Evolutionary conservation across 1,140 invertebrate genomes (phyloP).

Genomic region (Cherax quadricarinatus): DNA sequence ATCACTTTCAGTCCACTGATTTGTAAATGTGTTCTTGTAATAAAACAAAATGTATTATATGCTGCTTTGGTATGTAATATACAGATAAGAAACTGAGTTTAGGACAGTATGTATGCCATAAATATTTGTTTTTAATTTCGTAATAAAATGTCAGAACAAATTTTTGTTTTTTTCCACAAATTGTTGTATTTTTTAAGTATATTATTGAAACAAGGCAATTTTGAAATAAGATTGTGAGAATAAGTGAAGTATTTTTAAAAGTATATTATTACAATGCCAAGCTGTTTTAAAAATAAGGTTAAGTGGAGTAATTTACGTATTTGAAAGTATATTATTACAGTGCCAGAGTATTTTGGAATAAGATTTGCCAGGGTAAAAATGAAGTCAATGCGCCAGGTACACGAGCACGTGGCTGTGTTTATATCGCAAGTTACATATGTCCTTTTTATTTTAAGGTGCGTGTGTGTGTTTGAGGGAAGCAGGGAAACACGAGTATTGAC

Average conservation of each 20-base stretch:
- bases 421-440: slow-evolving; percentile 61
- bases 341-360: no score
- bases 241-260: no score
- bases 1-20: not conserved
- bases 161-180: not conserved
- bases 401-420: slow-evolving; percentile 57
- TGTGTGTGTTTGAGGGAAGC: slow-evolving; percentile 56
- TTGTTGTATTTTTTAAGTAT: no score
- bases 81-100: slow-evolving; percentile 37
- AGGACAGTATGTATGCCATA: slow-evolving; percentile 59
- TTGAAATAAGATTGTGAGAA: no score
- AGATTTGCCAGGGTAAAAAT: no score
- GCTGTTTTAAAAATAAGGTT: no score
- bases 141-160: slow-evolving; percentile 42
- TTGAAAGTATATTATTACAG: no score
- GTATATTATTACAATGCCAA: no score
- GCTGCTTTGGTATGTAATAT: slow-evolving; percentile 58
- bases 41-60: slow-evolving; percentile 41
- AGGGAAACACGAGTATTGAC: slow-evolving; percentile 71
- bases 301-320: no score
- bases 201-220: no score
- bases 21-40: slow-evolving; percentile 21
- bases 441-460: slow-evolving; percentile 55
- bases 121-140: slow-evolving; percentile 67
- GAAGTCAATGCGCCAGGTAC: no score